phyloP scores from a whole-genome alignment of 2,797 vertebrate species.

The Sphenodon punctatus region DNA sequence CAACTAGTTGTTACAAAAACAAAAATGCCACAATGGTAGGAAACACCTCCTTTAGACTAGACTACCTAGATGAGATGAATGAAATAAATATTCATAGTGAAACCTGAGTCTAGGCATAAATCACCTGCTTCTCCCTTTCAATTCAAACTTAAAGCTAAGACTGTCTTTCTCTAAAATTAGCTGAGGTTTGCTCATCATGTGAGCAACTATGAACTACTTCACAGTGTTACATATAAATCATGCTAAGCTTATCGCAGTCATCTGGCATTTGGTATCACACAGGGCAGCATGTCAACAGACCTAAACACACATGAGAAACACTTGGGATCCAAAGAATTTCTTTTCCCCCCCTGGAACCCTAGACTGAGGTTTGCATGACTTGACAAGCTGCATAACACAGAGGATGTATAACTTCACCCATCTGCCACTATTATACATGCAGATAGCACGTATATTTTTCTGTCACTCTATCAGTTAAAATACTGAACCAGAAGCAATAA shows the following conservation, averaged over 20 bases:
- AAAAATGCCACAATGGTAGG: not conserved
- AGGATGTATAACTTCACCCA: not conserved
- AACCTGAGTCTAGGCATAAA: not conserved
- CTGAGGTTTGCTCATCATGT: not conserved
- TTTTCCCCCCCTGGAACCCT: not conserved
- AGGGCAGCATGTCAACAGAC: not conserved
- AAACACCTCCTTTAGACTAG: not conserved
- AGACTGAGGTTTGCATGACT: not conserved
- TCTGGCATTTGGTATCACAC: not conserved
- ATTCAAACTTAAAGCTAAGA: not conserved
- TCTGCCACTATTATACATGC: not conserved
- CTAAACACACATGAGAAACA: not conserved
- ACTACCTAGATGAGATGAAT: not conserved
- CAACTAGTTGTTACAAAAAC: not conserved
- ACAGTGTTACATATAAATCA: not conserved
- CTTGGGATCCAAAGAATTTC: not conserved
- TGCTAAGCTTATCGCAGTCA: not conserved
- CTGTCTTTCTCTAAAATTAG: not conserved
- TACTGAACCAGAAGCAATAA: slow-evolving; percentile 54
- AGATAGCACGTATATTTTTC: not conserved
- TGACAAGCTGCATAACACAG: not conserved
- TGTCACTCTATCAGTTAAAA: not conserved
- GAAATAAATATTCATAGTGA: not conserved
- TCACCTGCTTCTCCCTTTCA: not conserved
- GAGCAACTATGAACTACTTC: not conserved